Evolutionary conservation across 2,888 invertebrate genomes (phyloP).

Genomic region (Drosophila mercatorum): DNA sequence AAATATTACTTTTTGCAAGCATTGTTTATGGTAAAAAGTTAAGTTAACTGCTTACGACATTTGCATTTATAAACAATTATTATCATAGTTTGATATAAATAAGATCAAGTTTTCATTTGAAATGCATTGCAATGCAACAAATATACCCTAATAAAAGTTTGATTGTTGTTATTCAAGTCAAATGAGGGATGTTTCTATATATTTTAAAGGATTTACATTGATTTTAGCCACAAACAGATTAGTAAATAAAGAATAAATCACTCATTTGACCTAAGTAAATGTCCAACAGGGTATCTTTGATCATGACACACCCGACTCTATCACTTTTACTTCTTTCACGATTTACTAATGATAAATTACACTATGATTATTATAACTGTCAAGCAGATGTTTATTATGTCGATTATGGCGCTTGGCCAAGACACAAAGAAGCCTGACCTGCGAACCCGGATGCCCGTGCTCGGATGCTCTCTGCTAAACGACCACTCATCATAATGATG

Average conservation of each 20-base stretch:
- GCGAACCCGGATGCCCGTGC: background rate
- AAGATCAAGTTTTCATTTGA: too few species aligned
- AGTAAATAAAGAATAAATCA: too few species aligned
- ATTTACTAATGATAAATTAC: background rate
- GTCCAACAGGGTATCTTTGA: background rate
- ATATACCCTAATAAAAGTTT: too few species aligned
- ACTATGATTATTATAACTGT: background rate
- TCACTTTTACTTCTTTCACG: too few species aligned
- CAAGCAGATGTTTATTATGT: background rate
- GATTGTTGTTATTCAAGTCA: too few species aligned
- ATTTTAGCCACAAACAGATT: too few species aligned
- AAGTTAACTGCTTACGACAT: conserved; percentile 3
- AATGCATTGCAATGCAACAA: too few species aligned
- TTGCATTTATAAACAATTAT: too few species aligned
- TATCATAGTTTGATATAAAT: too few species aligned
- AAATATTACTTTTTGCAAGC: background rate
- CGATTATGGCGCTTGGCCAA: background rate
- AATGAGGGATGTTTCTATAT: too few species aligned
- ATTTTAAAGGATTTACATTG: too few species aligned
- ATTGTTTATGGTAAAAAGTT: background rate
- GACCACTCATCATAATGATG: background rate
- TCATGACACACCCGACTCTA: background rate
- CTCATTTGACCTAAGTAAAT: too few species aligned
- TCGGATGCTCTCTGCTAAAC: background rate
- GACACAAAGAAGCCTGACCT: background rate